Evolutionary conservation across 2,113 vertebrate species (phyloP).

Genomic region (Halcyon malimbica): DNA sequence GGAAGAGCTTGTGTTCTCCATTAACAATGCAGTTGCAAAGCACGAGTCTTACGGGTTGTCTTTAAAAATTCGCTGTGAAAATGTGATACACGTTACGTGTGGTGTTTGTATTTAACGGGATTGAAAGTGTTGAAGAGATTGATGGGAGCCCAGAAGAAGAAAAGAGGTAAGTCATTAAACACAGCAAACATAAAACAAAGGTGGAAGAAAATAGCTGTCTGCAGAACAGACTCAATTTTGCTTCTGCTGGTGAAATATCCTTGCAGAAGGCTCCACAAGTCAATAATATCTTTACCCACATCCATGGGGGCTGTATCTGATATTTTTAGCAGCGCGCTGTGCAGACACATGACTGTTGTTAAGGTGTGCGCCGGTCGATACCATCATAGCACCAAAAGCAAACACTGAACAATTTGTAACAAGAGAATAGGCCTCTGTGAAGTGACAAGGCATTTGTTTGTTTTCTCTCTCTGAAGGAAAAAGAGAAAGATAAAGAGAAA

Average conservation of each 20-base stretch:
- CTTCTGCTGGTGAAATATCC: neutral
- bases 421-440: neutral
- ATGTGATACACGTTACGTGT: fast-evolving
- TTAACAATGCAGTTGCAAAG: neutral
- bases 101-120: neutral
- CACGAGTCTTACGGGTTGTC: fast-evolving
- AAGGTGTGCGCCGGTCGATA: neutral
- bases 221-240: neutral
- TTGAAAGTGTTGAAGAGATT: neutral
- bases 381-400: neutral
- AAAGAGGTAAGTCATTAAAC: neutral
- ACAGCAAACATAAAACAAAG: neutral
- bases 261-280: neutral
- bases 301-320: neutral
- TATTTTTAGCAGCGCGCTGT: neutral
- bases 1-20: neutral
- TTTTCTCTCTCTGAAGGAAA: conserved; percentile 67
- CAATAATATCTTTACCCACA: neutral
- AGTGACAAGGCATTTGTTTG: neutral
- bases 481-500: conserved; percentile 90
- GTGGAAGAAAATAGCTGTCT: neutral
- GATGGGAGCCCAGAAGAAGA: neutral
- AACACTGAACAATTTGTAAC: neutral
- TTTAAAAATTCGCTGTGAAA: neutral
- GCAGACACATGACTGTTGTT: conserved; percentile 8